phyloP scores from a whole-genome alignment of 2,888 invertebrate species.

The Orchesellides sinensis region DNA sequence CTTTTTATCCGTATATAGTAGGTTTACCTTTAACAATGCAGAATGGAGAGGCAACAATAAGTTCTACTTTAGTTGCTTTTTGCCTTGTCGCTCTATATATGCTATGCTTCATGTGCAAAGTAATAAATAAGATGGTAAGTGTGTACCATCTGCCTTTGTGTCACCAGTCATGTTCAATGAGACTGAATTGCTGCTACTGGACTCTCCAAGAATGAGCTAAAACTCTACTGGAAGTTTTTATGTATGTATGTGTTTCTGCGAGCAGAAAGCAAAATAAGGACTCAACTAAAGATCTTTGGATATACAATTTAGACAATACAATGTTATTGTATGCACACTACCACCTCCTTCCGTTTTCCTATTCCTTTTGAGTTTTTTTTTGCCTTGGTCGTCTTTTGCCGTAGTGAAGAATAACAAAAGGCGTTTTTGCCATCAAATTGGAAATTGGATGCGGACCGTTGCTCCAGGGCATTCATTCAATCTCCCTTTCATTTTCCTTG shows the following conservation, averaged over 20 bases:
- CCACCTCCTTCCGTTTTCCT: not conserved
- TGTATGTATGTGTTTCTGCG: too few relatives aligned
- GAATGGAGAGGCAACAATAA: not conserved
- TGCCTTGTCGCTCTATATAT: not conserved
- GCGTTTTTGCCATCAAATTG: constrained; percentile 64
- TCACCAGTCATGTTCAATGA: constrained; percentile 40
- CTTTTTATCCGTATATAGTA: not conserved
- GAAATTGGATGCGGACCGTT: constrained; percentile 72
- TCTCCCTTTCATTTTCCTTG: constrained; percentile 60
- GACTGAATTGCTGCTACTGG: not conserved
- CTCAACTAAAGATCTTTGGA: too few relatives aligned
- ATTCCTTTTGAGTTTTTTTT: constrained; percentile 2
- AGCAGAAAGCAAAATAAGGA: too few relatives aligned
- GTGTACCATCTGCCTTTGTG: constrained; percentile 39
- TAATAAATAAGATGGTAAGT: not conserved
- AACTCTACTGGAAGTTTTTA: too few relatives aligned
- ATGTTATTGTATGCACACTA: too few relatives aligned
- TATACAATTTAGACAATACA: too few relatives aligned
- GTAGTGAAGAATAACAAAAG: constrained; percentile 48
- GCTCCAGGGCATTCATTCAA: constrained; percentile 70
- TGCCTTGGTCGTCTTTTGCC: not conserved
- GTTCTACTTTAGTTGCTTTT: not conserved
- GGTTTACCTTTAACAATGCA: not conserved
- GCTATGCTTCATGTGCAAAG: not conserved
- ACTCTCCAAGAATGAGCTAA: constrained; percentile 6